Evolutionary conservation across 1,140 invertebrate species (phyloP).

Genomic region (Drosophila sp.): DNA sequence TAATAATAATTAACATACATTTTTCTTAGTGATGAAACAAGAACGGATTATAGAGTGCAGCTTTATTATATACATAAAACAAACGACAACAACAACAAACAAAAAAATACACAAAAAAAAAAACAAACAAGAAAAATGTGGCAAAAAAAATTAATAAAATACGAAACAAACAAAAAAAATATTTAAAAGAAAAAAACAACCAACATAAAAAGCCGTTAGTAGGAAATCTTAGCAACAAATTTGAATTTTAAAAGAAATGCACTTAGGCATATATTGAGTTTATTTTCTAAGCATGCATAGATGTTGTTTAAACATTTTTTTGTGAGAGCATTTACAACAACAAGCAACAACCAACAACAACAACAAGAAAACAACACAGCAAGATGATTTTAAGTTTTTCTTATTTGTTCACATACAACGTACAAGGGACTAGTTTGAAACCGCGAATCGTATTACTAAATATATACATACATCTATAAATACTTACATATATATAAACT

Average conservation of each 20-base stretch:
- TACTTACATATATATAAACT: conserved; percentile 40
- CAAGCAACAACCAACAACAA: conserved; percentile 29
- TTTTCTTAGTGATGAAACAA: conserved; percentile 55
- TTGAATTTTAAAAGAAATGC: conserved; percentile 59
- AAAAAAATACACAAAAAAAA: conserved; percentile 17
- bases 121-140: background rate
- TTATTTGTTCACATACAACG: conserved; percentile 60
- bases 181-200: no score
- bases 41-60: conserved; percentile 58
- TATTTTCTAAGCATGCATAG: conserved; percentile 37
- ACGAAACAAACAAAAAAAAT: conserved; percentile 21
- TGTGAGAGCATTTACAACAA: conserved; percentile 68
- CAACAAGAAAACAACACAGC: conserved; percentile 36
- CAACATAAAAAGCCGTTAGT: conserved; percentile 24
- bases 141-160: conserved; percentile 18
- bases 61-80: conserved; percentile 54
- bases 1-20: conserved; percentile 43
- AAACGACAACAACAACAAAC: conserved; percentile 17
- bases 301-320: conserved; percentile 53
- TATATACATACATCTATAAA: conserved; percentile 67
- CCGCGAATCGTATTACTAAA: conserved; percentile 81
- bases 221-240: conserved; percentile 64
- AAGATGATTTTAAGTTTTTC: conserved; percentile 45
- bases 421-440: conserved; percentile 81
- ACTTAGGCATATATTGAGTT: conserved; percentile 35